A percentile compares a stretch with the other conserved stretches of the same genome.
phyloP scores from a whole-genome alignment of 2,113 vertebrate species.

The Carassius carassius region DNA sequence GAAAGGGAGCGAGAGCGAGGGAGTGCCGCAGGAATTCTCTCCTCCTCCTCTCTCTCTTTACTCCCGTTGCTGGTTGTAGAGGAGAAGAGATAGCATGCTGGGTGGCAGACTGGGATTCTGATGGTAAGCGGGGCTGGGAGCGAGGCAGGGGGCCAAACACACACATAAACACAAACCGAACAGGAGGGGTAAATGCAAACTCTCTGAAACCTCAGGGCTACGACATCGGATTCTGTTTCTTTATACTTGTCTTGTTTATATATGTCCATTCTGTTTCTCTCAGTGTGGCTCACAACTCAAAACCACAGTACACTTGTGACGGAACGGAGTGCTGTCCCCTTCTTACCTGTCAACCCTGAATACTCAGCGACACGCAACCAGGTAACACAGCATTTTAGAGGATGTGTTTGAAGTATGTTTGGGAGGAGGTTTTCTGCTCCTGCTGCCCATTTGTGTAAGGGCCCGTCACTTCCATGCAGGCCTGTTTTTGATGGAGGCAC shows the following conservation, averaged over 20 bases:
- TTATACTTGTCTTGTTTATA: not conserved
- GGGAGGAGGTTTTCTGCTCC: not conserved
- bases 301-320: conserved; percentile 98
- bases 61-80: conserved; percentile 47
- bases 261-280: conserved; percentile 53
- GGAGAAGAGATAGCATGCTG: conserved; percentile 57
- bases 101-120: conserved; percentile 57
- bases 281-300: conserved; percentile 97
- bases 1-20: conserved; percentile 47
- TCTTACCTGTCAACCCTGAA: conserved; percentile 94
- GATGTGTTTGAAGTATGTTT: not conserved
- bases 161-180: conserved; percentile 26
- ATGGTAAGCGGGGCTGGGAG: conserved; percentile 64
- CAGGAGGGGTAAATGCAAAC: not conserved
- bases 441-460: conserved; percentile 7
- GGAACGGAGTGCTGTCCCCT: conserved; percentile 94
- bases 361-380: conserved; percentile 90
- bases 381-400: conserved; percentile 63
- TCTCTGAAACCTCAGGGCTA: not conserved
- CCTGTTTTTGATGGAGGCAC: not conserved
- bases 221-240: not conserved
- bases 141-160: conserved; percentile 36
- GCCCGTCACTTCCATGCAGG: not conserved
- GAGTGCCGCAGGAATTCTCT: conserved; percentile 62
- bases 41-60: conserved; percentile 42